Evolutionary conservation across 2,888 invertebrate species (phyloP), one percentile per base, ranked within the genome.

Genomic region (Pegoplata infirma): DNA sequence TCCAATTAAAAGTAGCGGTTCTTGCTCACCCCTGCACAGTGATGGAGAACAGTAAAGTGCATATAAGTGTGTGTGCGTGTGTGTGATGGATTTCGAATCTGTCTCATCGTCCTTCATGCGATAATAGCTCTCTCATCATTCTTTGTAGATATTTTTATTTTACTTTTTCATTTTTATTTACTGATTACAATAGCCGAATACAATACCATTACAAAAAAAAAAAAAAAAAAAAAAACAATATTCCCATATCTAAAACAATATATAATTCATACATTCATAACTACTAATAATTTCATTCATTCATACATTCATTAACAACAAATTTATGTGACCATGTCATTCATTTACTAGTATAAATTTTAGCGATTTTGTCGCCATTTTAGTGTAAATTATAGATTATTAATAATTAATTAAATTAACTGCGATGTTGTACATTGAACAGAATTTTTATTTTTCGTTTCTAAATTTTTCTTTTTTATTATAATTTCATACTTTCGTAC

Each of bases 1-100:
- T 49, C 86, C 85, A n/a, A 81, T 82, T 17, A 85, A 86, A 69
- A 85, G 80, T 49, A 83, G 78, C 58, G 46, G 53, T 1, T 83
- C 85, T 0, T 77, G 81, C 63, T 80, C 80, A 6, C 80, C 82
- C 4, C 46, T 77, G 2, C 81, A 83, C 47, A 85, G 86, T 74
- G 84, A 86, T 74, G 82, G 77, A 7, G 86, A 85, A 67, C 83
- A 84, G 76, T 85, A 76, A 80, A n/a, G n/a, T 17, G 14, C 16
- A 7, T 17, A 23, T 12, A n/a, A n/a, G n/a, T n/a, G 12, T 25
- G 25, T 59, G 44, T 10, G 46, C 36, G 19, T 55, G 4, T 28
- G 4, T 28, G 53, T 55, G 32, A n/a, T 32, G 10, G 21, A n/a
- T 64, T 47, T 40, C 10, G 0, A 51, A 51, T 23, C 17, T 17